Percentiles rank a stretch among this genome's conserved stretches.
Conservation (phyloP, 2,888 invertebrate genomes). For the Colostygia pectinataria region DNA sequence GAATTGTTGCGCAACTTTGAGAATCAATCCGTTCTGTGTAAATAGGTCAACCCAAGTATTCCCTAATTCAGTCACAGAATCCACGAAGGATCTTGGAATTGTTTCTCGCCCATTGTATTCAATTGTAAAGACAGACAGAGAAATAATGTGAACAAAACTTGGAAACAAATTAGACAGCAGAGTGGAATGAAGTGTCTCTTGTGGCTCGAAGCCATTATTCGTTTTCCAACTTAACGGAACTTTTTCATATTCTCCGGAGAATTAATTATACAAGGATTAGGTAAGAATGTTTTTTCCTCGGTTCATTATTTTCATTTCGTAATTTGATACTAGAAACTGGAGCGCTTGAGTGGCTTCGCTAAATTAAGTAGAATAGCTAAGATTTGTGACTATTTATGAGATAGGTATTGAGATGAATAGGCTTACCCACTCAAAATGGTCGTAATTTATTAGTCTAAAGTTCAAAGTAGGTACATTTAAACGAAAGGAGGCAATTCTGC, state of each 20-base stretch:
- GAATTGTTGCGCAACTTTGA: slow-evolving; percentile 45
- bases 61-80: slow-evolving; percentile 33
- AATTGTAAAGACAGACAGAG: slow-evolving; percentile 56
- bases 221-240: slow-evolving; percentile 53
- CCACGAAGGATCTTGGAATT: slow-evolving; percentile 34
- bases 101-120: slow-evolving; percentile 49
- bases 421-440: neutral
- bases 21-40: slow-evolving; percentile 41
- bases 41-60: slow-evolving; percentile 43
- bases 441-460: neutral
- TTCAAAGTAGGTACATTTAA: neutral
- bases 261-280: slow-evolving; percentile 67
- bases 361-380: slow-evolving; percentile 13
- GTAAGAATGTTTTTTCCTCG: slow-evolving; percentile 48
- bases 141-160: slow-evolving; percentile 64
- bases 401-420: slow-evolving; percentile 1
- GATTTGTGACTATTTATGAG: slow-evolving; percentile 7
- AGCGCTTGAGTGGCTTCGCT: slow-evolving; percentile 12
- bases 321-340: slow-evolving; percentile 18
- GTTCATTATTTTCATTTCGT: slow-evolving; percentile 46
- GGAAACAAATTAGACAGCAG: slow-evolving; percentile 59
- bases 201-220: slow-evolving; percentile 52
- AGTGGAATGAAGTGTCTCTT: slow-evolving; percentile 49
- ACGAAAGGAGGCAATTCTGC: too few species aligned
- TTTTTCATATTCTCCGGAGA: slow-evolving; percentile 57